phyloP scores from a whole-genome alignment of 2,113 vertebrate genomes.

The Myiagra hebetior region DNA sequence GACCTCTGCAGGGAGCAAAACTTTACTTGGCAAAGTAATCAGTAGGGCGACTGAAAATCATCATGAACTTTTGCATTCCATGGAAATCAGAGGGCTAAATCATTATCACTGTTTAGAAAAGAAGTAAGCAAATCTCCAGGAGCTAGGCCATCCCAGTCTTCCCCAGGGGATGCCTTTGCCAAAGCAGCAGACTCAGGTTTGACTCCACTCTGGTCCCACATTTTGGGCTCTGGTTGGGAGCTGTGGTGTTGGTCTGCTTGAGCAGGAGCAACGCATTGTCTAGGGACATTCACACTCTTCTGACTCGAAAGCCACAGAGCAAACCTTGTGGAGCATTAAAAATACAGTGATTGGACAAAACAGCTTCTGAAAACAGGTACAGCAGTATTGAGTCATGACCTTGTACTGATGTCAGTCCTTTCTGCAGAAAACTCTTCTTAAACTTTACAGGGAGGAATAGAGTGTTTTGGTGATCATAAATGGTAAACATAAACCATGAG shows the following conservation, averaged over 20 bases:
- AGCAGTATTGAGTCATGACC: background rate
- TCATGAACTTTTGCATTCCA: background rate
- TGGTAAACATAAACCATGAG: background rate
- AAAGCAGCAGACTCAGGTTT: background rate
- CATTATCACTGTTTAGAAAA: background rate
- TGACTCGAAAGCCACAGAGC: background rate
- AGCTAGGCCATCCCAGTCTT: background rate
- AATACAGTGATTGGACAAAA: background rate
- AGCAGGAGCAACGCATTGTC: background rate
- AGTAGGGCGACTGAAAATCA: background rate
- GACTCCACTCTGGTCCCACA: accelerated
- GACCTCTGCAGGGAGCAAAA: background rate
- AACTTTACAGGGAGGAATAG: background rate
- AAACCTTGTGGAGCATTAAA: background rate
- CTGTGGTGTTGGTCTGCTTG: accelerated
- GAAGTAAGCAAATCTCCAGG: background rate
- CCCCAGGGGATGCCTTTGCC: background rate
- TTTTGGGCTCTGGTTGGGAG: background rate
- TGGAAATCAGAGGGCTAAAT: background rate
- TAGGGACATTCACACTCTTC: background rate
- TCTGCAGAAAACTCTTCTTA: background rate
- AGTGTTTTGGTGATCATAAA: background rate
- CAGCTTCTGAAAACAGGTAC: background rate
- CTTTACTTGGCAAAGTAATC: background rate
- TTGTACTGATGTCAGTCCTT: background rate